Evolutionary conservation across 30 jellyfish, hydroid and myxozoan species (phyloP).

Genomic region (Aurelia coerulea): DNA sequence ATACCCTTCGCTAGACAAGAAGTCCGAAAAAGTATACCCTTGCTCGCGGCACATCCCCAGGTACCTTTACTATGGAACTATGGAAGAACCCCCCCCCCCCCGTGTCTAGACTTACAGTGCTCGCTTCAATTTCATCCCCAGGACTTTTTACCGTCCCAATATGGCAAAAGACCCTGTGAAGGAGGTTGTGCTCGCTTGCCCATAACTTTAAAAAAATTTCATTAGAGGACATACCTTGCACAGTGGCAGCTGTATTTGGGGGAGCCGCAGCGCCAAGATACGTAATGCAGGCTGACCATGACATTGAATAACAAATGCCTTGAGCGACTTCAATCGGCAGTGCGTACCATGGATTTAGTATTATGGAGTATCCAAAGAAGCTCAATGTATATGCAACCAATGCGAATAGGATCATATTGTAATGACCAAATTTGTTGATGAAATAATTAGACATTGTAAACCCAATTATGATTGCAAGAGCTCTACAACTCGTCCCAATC

Average conservation of each 20-base stretch:
- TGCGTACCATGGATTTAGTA: slow-evolving; percentile 97
- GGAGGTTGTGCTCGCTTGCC: too few relatives aligned
- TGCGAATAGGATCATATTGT: slow-evolving; percentile 81
- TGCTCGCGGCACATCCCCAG: too few relatives aligned
- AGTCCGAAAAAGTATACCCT: too few relatives aligned
- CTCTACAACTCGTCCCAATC: slow-evolving; percentile 91
- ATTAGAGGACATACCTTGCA: slow-evolving; percentile 81
- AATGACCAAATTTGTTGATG: slow-evolving; percentile 79
- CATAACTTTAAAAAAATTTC: too few relatives aligned
- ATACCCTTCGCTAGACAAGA: too few relatives aligned
- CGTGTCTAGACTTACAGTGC: too few relatives aligned
- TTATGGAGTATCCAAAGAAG: slow-evolving; percentile 87
- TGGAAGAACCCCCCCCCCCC: too few relatives aligned
- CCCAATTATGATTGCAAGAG: slow-evolving; percentile 83
- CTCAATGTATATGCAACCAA: slow-evolving; percentile 85
- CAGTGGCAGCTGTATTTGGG: slow-evolving; percentile 90
- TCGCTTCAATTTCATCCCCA: too few relatives aligned
- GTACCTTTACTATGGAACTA: too few relatives aligned
- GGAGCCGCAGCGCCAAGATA: slow-evolving; percentile 98
- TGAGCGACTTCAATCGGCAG: slow-evolving; percentile 94
- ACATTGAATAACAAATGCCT: slow-evolving; percentile 91
- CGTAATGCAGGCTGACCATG: slow-evolving; percentile 99
- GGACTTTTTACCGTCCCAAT: too few relatives aligned
- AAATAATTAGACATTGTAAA: slow-evolving; percentile 76
- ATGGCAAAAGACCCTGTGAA: too few relatives aligned